Evolutionary conservation across 2,888 invertebrate species (phyloP).

Genomic region (Polylopha cassiicola): DNA sequence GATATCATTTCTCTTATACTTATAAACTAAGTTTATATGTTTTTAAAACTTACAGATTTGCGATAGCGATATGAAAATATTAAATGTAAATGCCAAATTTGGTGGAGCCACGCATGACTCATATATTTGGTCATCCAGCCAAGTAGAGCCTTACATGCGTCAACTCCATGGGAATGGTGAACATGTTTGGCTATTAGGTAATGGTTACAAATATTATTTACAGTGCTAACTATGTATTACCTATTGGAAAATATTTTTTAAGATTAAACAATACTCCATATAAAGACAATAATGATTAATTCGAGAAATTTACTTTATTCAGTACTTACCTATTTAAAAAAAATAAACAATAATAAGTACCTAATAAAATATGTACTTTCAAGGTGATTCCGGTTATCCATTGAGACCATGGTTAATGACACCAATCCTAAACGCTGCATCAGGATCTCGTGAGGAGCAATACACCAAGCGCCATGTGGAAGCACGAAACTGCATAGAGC

Average conservation of each 20-base stretch:
- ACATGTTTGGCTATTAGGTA: neutral
- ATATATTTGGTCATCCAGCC: neutral
- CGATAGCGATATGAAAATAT: neutral
- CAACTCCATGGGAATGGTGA: neutral
- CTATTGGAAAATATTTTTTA: too few species aligned
- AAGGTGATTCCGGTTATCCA: neutral
- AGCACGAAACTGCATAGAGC: too few species aligned
- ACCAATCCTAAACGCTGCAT: neutral
- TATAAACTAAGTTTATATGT: neutral
- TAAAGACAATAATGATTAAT: neutral
- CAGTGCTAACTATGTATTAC: too few species aligned
- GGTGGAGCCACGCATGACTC: neutral
- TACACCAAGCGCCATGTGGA: too few species aligned
- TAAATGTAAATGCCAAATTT: neutral
- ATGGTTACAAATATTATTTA: too few species aligned
- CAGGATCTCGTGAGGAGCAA: neutral
- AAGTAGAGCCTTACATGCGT: too few species aligned
- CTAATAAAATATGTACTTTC: neutral
- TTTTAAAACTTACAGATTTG: neutral
- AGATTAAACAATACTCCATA: too few species aligned
- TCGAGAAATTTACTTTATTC: neutral
- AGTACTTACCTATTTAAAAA: neutral
- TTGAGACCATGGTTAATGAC: conserved; percentile 1
- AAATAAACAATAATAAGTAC: neutral
- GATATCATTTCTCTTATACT: too few species aligned